These are phyloP conservation scores for Aphidoletes aphidimyza DNA, from an alignment of 2,888 invertebrate species.

Conservation along the genomic window DNA sequence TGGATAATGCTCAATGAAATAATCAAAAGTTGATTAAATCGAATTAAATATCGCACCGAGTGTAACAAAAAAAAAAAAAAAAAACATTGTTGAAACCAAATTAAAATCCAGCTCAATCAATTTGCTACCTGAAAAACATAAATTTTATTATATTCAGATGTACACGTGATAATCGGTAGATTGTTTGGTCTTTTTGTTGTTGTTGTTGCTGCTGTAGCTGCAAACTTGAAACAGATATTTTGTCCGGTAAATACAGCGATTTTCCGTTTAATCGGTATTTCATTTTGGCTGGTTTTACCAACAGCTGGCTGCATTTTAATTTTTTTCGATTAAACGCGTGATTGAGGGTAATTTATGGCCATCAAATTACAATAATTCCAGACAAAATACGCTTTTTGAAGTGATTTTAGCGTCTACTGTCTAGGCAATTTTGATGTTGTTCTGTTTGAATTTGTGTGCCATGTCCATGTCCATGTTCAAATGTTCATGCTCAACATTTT, in stretches of 20 bases:
- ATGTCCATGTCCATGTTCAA: not conserved
- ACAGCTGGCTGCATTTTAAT: not conserved
- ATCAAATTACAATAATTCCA: not conserved
- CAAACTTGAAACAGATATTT: too few relatives aligned
- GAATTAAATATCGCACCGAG: not conserved
- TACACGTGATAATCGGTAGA: not conserved
- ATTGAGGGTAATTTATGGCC: not conserved
- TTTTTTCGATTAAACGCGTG: not conserved
- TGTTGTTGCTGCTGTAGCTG: too few relatives aligned
- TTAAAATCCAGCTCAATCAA: not conserved
- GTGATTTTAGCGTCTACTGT: too few relatives aligned
- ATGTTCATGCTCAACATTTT: too few relatives aligned
- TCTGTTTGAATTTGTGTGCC: not conserved
- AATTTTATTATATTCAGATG: not conserved
- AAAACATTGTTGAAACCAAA: not conserved
- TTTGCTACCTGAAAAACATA: not conserved
- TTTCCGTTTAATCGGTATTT: not conserved
- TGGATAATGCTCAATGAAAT: not conserved
- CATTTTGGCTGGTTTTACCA: not conserved
- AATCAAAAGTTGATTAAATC: conserved; percentile 10
- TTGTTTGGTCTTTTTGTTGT: not conserved
- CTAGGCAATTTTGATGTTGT: too few relatives aligned
- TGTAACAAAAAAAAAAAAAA: not conserved
- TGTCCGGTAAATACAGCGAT: not conserved
- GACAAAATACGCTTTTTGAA: not conserved